These are phyloP conservation scores for Rugalucina vietnamica DNA, from an alignment of 2,888 invertebrate species.

Conservation along the genomic window DNA sequence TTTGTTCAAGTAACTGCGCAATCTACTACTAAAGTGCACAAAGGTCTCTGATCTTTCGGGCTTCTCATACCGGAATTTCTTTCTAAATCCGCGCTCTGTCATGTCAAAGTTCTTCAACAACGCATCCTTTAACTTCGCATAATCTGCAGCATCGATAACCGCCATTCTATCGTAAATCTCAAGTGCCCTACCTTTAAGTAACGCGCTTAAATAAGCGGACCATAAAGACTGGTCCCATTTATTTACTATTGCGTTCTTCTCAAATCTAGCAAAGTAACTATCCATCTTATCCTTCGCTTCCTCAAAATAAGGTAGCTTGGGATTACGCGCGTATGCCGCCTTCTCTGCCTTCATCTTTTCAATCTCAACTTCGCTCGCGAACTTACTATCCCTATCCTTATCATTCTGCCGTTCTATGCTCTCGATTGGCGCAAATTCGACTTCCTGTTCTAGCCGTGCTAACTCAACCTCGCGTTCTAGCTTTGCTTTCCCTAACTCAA, in stretches of 20 bases:
- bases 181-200: not conserved
- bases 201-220: not conserved
- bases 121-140: not conserved
- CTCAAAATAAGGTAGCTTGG: not conserved
- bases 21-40: too few relatives aligned
- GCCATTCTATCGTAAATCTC: not conserved
- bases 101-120: too few relatives aligned
- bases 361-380: not conserved
- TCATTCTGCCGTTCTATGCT: not conserved
- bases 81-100: not conserved
- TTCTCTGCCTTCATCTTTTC: not conserved
- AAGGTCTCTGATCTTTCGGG: too few relatives aligned
- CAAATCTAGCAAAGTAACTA: not conserved
- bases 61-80: not conserved
- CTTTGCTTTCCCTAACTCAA: not conserved
- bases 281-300: not conserved
- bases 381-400: not conserved
- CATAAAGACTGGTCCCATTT: not conserved
- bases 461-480: too few relatives aligned
- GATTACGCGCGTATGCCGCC: not conserved
- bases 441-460: too few relatives aligned
- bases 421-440: too few relatives aligned
- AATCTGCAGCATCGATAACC: not conserved
- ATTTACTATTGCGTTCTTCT: not conserved
- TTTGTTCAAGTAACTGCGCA: too few relatives aligned